Evolutionary conservation across 2,888 invertebrate species (phyloP), one percentile per base, ranked within the genome.

Genomic region (Gastrophysa polygoni): DNA sequence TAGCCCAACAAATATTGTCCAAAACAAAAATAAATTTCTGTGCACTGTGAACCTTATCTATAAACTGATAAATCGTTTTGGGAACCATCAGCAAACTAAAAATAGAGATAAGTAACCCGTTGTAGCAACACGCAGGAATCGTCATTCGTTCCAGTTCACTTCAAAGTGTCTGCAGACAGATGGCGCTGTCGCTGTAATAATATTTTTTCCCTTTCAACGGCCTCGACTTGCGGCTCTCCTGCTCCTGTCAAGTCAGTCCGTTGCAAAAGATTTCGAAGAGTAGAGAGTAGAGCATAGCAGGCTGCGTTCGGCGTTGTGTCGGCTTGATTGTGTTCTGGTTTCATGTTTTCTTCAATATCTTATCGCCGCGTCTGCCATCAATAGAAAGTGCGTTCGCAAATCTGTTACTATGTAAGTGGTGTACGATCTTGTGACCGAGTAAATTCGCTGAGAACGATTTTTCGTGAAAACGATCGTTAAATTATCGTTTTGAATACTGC

Each of bases 271-370:
- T 60, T 59, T 72, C 73, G 76, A 65, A 63, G 64, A 64, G 11
- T 10, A n/a, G 38, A 38, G 38, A 38, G 38, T 73, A 74, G 76
- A 70, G 75, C 78, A 78, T 77, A 79, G 79, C 79, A 77, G 76
- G 78, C 75, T 68, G 62, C 69, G 72, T 69, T 70, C 66, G 68
- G 68, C 68, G 69, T 62, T 71, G 68, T 63, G 47, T 63, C 69
- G 76, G 77, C 79, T 79, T 79, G 79, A 78, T 75, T 79, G 76
- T 78, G 79, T 77, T 74, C 73, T 71, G 71, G 73, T 67, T 71
- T 69, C 68, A 69, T 71, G 70, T 73, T 70, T 67, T 69, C 67
- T 63, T 64, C 52, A 58, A 62, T 68, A 66, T 64, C 63, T 68
- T 60, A 59, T 71, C 69, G 70, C 32, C 34, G 48, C 32, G 67